Base-by-base conservation (phyloP, 2,888 invertebrate genomes). In the Melieria omissa region DNA sequence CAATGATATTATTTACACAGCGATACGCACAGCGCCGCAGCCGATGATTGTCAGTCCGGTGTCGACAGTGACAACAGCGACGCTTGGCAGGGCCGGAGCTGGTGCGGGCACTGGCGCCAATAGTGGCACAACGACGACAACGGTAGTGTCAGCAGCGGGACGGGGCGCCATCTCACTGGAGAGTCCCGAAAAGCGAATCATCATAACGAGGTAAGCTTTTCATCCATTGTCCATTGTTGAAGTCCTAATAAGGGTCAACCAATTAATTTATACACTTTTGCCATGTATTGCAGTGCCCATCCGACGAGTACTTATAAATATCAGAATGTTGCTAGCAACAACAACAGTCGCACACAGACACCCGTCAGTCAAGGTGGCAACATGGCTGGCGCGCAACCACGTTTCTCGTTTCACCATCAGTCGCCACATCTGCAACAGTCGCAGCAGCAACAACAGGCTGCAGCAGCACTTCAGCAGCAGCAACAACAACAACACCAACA, bases 401-500 rank as follows among this genome's bases (percentile, higher is more conserved):
- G 84, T 75, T 82, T 80, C 77, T 79, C 79, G 75, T 83, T 81
- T 78, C 81, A 80, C 69, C 77, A 82, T 74, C 77, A 83, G 68
- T 58, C 71, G 46, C 74, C 75, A 64, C 74, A 83, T 71, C 62
- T 73, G 46, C 74, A 76, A 64, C 74, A 74, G 52, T 68, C 70
- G 14, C 79, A 82, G 79, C 81, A 80, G 76, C 82, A 79, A 75
- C 79, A 83, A 58, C 65, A 72, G 71, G 73, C 74, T 64, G 69
- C 69, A 77, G 75, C 79, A 77, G 80, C 79, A 49, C 80, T 80
- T 64, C 79, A 74, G n/a, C 79, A 79, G n/a, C 76, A 75, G 14
- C 71, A 74, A 45, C 64, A 29, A 63, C 72, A 69, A 62, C 73
- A 67, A 54, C 65, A 65, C 61, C 66, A 41, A 73, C 71, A 60